phyloP scores from a whole-genome alignment of 2,113 vertebrate genomes.

The Pelecanoides urinatrix region DNA sequence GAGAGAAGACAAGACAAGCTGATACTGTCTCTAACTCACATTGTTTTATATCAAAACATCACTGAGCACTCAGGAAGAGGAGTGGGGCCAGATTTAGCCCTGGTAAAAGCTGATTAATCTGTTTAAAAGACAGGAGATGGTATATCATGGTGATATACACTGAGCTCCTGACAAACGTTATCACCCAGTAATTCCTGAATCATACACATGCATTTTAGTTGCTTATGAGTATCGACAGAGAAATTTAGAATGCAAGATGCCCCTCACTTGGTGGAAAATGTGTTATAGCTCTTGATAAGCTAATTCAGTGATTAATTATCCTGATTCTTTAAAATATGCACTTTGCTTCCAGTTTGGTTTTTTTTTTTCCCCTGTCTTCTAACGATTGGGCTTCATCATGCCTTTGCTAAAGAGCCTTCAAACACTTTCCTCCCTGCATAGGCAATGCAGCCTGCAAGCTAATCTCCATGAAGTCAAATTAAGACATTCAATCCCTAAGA shows the following conservation, averaged over 20 bases:
- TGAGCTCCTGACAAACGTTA: neutral
- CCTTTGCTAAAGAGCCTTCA: constrained; percentile 60
- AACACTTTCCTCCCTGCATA: constrained; percentile 16
- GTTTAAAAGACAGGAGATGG: constrained; percentile 4
- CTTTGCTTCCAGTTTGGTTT: constrained; percentile 8
- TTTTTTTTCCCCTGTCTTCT: neutral
- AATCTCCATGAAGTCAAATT: constrained; percentile 67
- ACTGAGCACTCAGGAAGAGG: neutral
- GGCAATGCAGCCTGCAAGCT: constrained; percentile 46
- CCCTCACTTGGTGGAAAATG: neutral
- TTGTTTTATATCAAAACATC: constrained; percentile 5
- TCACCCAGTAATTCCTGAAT: constrained; percentile 11
- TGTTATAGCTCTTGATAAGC: constrained; percentile 2
- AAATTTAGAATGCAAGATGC: neutral
- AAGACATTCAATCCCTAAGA: constrained; percentile 48
- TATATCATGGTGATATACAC: neutral
- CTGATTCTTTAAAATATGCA: constrained; percentile 17
- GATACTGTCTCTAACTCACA: neutral
- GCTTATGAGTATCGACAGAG: neutral
- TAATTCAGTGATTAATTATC: constrained; percentile 44
- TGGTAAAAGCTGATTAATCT: constrained; percentile 16
- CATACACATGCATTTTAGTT: neutral
- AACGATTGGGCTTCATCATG: neutral
- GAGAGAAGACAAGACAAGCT: neutral
- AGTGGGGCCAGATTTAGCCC: neutral